Percentiles rank a stretch among this genome's conserved stretches.
Evolutionary conservation across 2,888 invertebrate species (phyloP).

Genomic region (Megamerina dolium): DNA sequence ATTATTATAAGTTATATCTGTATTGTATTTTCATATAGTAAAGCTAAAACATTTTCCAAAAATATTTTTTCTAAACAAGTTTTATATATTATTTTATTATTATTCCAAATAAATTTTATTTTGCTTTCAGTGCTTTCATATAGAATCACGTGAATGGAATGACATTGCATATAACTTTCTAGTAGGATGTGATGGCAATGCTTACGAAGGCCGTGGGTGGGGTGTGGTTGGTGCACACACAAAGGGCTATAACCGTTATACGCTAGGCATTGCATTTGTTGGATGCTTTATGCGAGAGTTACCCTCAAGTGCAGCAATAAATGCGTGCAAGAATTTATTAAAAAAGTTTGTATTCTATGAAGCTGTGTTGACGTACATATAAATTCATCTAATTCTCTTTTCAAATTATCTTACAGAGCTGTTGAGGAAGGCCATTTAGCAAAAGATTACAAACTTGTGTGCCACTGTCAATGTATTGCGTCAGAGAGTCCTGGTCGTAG

Average conservation of each 20-base stretch:
- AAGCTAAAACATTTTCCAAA: neutral
- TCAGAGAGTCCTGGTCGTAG: conserved; percentile 53
- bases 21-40: neutral
- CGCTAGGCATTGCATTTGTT: conserved; percentile 53
- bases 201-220: conserved; percentile 58
- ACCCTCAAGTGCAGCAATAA: conserved; percentile 48
- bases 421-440: conserved; percentile 50
- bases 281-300: conserved; percentile 52
- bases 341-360: conserved; percentile 21
- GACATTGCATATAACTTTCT: conserved; percentile 55
- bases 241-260: conserved; percentile 51
- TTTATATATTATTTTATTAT: conserved; percentile 4
- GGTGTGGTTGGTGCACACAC: conserved; percentile 53
- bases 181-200: conserved; percentile 54
- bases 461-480: conserved; percentile 52
- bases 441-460: conserved; percentile 51
- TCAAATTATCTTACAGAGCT: conserved; percentile 38
- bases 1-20: neutral
- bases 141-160: conserved; percentile 52
- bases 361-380: neutral
- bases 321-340: conserved; percentile 50
- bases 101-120: conserved; percentile 1
- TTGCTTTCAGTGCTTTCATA: conserved; percentile 47
- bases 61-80: neutral
- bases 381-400: neutral